These are phyloP conservation scores for Drosophila paulistorum DNA, from an alignment of 1,140 invertebrate genomes.

Conservation along the genomic window DNA sequence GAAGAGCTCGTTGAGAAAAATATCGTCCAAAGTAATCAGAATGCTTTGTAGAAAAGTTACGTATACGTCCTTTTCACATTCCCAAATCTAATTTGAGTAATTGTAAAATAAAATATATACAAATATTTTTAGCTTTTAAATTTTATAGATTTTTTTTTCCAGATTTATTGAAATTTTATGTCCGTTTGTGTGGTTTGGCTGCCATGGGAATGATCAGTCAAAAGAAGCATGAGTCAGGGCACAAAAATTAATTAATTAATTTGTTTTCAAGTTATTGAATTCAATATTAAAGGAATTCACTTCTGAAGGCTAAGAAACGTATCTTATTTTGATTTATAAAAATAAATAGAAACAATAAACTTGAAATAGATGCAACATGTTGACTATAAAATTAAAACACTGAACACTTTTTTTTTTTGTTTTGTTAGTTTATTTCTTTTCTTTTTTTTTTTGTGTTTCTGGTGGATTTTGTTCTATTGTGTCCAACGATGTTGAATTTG, in stretches of 20 bases:
- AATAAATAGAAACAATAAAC: not conserved
- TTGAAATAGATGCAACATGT: constrained; percentile 19
- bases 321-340: constrained; percentile 28
- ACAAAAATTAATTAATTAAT: not conserved
- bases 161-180: not conserved
- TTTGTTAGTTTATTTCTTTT: constrained; percentile 4
- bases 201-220: not conserved
- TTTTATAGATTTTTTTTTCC: not conserved
- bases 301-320: not conserved
- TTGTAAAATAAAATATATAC: too few relatives aligned
- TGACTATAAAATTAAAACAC: constrained; percentile 20
- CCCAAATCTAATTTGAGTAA: too few relatives aligned
- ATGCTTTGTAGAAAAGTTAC: too few relatives aligned
- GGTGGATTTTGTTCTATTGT: constrained; percentile 37
- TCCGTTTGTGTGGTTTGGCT: not conserved
- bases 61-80: too few relatives aligned
- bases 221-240: not conserved
- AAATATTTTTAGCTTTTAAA: too few relatives aligned
- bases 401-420: not conserved
- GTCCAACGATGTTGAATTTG: constrained; percentile 32
- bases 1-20: too few relatives aligned
- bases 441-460: not conserved
- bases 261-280: not conserved
- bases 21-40: too few relatives aligned
- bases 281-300: not conserved